These are phyloP conservation scores for Podarcis lilfordi DNA, from an alignment of 2,797 vertebrate species.

Conservation along the genomic window DNA sequence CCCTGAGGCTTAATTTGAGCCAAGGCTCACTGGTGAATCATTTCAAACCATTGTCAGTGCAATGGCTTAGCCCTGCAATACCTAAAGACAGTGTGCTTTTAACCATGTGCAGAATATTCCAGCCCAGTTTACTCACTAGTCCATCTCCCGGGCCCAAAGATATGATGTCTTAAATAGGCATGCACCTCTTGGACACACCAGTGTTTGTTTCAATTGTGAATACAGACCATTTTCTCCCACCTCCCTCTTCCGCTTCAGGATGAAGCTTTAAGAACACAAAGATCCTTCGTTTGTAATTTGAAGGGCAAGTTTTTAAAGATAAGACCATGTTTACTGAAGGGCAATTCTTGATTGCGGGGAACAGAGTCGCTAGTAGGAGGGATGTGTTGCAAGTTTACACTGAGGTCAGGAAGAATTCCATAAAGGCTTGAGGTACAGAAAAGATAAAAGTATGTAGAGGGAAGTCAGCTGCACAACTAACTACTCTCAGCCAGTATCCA, in stretches of 20 bases:
- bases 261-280: neutral
- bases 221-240: neutral
- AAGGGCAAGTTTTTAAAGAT: fast-evolving
- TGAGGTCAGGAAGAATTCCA: neutral
- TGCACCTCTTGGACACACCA: neutral
- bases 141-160: neutral
- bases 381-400: neutral
- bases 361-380: neutral
- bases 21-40: neutral
- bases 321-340: neutral
- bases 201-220: neutral
- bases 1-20: neutral
- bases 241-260: neutral
- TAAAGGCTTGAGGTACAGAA: slow-evolving; percentile 28
- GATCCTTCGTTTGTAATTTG: slow-evolving; percentile 12
- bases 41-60: neutral
- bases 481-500: neutral
- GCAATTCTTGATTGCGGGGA: fast-evolving
- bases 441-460: slow-evolving; percentile 36
- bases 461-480: slow-evolving; percentile 37
- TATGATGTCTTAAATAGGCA: neutral
- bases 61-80: neutral
- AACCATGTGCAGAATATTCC: neutral
- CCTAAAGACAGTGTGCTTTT: neutral
- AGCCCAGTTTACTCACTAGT: neutral